Conservation (phyloP, 2,888 invertebrate species). For the Hydraecia micacea region DNA sequence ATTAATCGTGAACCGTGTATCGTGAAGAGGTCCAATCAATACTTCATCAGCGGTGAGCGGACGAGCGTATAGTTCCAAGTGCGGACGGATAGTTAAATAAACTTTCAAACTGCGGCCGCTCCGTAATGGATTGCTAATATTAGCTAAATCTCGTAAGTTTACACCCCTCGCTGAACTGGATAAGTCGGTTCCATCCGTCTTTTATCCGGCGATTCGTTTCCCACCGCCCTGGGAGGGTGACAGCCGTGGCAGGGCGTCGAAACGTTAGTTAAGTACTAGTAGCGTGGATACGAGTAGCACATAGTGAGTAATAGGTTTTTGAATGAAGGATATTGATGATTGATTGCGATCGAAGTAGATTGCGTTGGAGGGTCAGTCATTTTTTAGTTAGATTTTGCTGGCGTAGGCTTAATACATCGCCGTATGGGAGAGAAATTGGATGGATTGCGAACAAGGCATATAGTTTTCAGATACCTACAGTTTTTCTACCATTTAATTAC, state of each 20-base stretch:
- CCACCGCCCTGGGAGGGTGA: constrained; percentile 69
- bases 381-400: constrained; percentile 44
- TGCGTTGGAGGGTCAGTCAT: constrained; percentile 53
- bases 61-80: constrained; percentile 62
- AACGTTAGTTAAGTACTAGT: constrained; percentile 68
- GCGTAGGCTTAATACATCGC: constrained; percentile 24
- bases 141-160: constrained; percentile 87
- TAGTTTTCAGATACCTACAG: not conserved
- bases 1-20: constrained; percentile 38
- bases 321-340: constrained; percentile 66
- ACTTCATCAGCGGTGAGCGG: constrained; percentile 60
- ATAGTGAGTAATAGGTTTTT: constrained; percentile 60
- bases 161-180: constrained; percentile 76
- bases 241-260: constrained; percentile 69
- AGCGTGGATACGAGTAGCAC: constrained; percentile 43
- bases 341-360: constrained; percentile 64
- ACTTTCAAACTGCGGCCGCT: constrained; percentile 68
- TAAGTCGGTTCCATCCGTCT: constrained; percentile 86
- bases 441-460: constrained; percentile 1
- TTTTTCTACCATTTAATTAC: not conserved
- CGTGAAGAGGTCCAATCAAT: constrained; percentile 63
- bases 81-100: constrained; percentile 64
- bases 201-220: constrained; percentile 83
- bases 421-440: constrained; percentile 19
- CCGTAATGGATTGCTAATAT: constrained; percentile 89